Conservation (phyloP, 2,113 vertebrate species). For the Heliornis fulica region DNA sequence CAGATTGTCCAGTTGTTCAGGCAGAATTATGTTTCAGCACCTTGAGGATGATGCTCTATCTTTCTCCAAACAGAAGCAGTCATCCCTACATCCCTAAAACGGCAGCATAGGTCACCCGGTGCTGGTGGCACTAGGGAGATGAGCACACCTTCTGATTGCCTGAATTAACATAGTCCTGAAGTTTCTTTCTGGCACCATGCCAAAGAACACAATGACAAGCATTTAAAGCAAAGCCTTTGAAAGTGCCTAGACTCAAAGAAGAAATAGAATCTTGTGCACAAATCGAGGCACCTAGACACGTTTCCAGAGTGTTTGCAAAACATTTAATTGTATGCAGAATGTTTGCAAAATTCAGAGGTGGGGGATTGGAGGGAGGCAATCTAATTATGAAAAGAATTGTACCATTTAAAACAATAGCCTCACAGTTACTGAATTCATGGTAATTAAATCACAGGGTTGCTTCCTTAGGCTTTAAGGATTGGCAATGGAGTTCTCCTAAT, state of each 20-base stretch:
- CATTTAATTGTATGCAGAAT: not conserved
- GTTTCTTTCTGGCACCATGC: not conserved
- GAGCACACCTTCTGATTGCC: not conserved
- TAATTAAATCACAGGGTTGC: constrained; percentile 40
- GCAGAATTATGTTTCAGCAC: not conserved
- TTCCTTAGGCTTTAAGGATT: constrained; percentile 55
- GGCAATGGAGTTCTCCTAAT: constrained; percentile 70
- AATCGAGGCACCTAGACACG: not conserved
- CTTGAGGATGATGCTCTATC: not conserved
- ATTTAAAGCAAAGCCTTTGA: not conserved
- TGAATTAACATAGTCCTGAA: not conserved
- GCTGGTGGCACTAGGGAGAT: not conserved
- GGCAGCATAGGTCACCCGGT: not conserved
- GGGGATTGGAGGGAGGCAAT: not conserved
- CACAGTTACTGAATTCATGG: constrained; percentile 15
- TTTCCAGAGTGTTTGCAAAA: not conserved
- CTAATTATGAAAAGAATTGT: not conserved
- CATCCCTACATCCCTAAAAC: not conserved
- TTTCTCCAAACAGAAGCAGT: not conserved
- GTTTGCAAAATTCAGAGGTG: not conserved
- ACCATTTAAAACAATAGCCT: not conserved
- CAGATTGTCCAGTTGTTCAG: not conserved
- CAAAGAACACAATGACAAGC: not conserved
- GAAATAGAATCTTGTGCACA: not conserved
- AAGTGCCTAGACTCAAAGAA: not conserved